Base-by-base conservation (phyloP, 2,797 vertebrate genomes). In the Eurystomus glaucurus region DNA sequence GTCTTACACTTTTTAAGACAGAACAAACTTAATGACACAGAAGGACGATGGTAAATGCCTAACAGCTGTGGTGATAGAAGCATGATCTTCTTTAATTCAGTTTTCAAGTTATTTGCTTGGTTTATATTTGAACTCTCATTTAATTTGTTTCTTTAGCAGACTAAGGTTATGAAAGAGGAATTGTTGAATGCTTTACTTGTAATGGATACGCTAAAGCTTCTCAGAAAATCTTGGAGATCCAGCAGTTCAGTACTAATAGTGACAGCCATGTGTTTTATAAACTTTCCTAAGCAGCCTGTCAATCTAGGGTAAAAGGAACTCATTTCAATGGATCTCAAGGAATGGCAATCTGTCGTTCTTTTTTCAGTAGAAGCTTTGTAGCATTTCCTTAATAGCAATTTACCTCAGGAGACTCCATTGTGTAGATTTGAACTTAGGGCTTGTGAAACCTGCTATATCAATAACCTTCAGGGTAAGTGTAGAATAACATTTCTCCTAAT, bases 121-220 rank as follows among this genome's bases (percentile, higher is more conserved):
- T 33, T 95, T 79, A 26, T 50, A 62, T 35, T 52, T 86, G 72
- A 88, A 22, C 19, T 37, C 21, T 62, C 51, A 57, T 54, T 95
- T 90, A 79, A 83, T 76, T 92, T 80, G 15, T 89, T 82, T 85
- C 46, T 92, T 96, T 61, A 54, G 88, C 89, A 85, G 61, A 66
- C 48, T 37, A 17, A 22, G 41, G 46, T 71, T 88, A 81, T 70
- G 45, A 54, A 80, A 62, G 86, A 82, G 70, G 57, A 93, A 84
- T 21, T 83, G 37, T 48, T 60, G 82, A 85, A 45, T 58, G 50
- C 17, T 88, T 93, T 70, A 22, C 37, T 81, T 54, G 17, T 82
- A 85, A 79, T 57, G 66, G 15, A 68, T 90, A 74, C 9, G 19
- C 35, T 93, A 77, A 84, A 69, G 5, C 41, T 96, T 93, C 74